These are phyloP conservation scores for Lasius platythorax DNA, from an alignment of 2,888 invertebrate genomes.

Conservation along the genomic window DNA sequence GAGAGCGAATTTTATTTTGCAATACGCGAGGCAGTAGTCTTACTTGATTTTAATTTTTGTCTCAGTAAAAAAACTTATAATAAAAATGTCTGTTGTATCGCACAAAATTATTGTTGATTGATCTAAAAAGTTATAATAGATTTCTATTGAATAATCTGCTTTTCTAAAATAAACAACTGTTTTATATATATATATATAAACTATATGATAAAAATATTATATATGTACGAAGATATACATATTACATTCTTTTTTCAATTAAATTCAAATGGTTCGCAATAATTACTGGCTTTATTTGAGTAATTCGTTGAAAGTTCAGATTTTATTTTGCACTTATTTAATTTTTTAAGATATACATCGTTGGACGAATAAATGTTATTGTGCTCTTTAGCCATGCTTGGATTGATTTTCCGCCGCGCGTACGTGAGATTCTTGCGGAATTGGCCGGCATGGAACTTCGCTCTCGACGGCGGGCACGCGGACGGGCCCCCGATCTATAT, in stretches of 20 bases:
- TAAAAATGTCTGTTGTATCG: not conserved
- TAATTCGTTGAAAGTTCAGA: not conserved
- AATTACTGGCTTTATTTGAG: not conserved
- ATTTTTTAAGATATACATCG: not conserved
- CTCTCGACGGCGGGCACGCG: slow-evolving; percentile 58
- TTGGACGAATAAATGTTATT: not conserved
- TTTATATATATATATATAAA: not conserved
- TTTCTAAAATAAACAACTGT: not conserved
- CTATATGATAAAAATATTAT: not conserved
- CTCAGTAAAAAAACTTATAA: not conserved
- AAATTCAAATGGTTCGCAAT: not conserved
- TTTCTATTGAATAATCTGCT: not conserved
- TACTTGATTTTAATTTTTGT: not conserved
- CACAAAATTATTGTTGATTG: not conserved
- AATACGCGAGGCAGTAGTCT: not conserved
- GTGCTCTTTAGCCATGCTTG: not conserved
- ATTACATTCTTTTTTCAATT: not conserved
- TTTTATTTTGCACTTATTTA: not conserved
- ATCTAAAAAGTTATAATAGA: not conserved
- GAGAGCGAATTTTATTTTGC: not conserved
- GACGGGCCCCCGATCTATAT: slow-evolving; percentile 56
- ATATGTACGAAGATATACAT: not conserved
- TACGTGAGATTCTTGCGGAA: slow-evolving; percentile 5
- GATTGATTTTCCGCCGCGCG: slow-evolving; percentile 18
- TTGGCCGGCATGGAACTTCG: slow-evolving; percentile 58